Conservation (phyloP, 2,113 vertebrate species). For the Sebastes schlegelii region DNA sequence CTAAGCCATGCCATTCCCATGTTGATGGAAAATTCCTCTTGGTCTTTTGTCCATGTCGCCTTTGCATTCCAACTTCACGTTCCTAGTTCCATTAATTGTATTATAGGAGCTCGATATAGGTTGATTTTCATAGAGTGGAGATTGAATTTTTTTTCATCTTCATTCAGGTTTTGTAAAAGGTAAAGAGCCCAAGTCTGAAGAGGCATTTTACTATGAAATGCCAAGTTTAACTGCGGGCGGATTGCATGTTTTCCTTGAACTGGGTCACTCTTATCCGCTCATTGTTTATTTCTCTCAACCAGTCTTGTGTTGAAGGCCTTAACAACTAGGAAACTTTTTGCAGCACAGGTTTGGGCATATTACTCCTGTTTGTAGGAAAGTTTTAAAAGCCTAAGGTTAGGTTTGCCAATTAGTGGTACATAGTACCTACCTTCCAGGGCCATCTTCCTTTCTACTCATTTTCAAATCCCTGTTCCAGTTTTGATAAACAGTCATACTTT, state of each 20-base stretch:
- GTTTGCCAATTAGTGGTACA: conserved; percentile 55
- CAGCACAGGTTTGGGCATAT: conserved; percentile 6
- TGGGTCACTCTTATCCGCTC: conserved; percentile 53
- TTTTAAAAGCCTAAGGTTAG: conserved; percentile 41
- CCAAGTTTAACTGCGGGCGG: conserved; percentile 40
- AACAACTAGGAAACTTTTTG: conserved; percentile 5
- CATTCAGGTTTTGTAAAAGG: conserved; percentile 12
- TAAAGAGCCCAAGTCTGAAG: not conserved
- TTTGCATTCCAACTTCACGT: not conserved
- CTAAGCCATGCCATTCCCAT: no score
- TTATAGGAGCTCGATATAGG: not conserved
- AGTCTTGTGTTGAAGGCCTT: conserved; percentile 10
- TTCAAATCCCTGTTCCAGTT: conserved; percentile 18
- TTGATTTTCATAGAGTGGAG: not conserved
- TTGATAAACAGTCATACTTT: conserved; percentile 12
- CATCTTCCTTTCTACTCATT: conserved; percentile 15
- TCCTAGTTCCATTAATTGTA: not conserved
- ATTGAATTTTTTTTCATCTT: not conserved
- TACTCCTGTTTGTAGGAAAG: conserved; percentile 16
- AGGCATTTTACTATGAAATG: conserved; percentile 34
- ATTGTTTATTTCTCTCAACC: conserved; percentile 41
- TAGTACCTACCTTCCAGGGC: conserved; percentile 36
- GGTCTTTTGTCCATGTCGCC: not conserved
- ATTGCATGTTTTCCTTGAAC: conserved; percentile 51
- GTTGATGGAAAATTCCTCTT: conserved; percentile 8